These are phyloP conservation scores for Otis tarda DNA, from an alignment of 2,113 vertebrate species.

Conservation along the genomic window DNA sequence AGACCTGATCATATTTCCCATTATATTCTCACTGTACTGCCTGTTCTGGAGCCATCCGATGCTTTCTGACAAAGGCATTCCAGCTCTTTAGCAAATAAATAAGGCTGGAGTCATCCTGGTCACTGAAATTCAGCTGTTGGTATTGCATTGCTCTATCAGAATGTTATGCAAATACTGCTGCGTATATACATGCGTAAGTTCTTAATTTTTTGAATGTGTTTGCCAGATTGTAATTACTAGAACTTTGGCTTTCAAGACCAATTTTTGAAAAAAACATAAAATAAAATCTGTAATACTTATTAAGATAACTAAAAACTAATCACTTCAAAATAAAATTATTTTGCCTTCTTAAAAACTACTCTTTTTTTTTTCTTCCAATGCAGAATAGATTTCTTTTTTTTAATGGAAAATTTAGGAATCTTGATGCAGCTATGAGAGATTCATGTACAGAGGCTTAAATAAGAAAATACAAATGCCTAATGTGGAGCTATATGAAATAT, in stretches of 20 bases:
- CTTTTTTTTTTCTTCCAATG: rapidly evolving
- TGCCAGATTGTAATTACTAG: not conserved
- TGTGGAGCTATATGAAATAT: not conserved
- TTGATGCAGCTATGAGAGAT: not conserved
- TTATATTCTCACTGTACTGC: not conserved
- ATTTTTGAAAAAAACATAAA: not conserved
- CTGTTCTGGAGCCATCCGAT: not conserved
- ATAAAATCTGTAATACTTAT: not conserved
- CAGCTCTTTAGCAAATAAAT: not conserved
- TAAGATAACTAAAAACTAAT: not conserved
- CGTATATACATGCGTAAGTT: not conserved
- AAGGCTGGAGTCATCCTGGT: not conserved
- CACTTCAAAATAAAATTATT: not conserved
- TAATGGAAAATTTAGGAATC: not conserved
- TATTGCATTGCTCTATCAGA: not conserved
- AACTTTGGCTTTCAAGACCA: not conserved
- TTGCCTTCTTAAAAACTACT: not conserved
- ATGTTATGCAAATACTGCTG: not conserved
- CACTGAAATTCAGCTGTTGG: not conserved
- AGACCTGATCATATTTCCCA: not conserved
- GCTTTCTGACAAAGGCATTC: not conserved
- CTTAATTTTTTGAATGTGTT: not conserved
- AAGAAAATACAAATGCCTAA: not conserved
- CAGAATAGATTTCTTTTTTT: not conserved
- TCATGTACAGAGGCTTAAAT: not conserved